These are phyloP conservation scores for Thunnus albacares DNA, from an alignment of 2,797 vertebrate species.

Conservation along the genomic window DNA sequence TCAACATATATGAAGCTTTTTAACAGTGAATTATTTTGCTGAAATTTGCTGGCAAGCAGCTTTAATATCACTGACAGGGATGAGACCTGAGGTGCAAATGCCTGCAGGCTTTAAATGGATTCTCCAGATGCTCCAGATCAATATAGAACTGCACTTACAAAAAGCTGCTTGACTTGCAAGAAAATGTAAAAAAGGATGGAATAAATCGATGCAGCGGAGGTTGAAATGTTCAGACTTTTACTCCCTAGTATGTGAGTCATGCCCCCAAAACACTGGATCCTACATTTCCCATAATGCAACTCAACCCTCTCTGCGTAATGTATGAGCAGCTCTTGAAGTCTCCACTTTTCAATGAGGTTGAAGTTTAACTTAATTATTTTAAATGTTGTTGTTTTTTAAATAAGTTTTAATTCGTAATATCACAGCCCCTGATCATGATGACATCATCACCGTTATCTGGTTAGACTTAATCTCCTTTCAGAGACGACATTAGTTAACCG, in stretches of 20 bases:
- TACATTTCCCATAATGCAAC: background rate
- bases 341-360: background rate
- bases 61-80: background rate
- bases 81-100: too few species aligned
- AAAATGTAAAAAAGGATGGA: background rate
- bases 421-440: background rate
- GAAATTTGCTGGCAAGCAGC: background rate
- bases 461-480: background rate
- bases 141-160: background rate
- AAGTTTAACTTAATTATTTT: background rate
- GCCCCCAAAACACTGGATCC: background rate
- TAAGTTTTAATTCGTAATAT: background rate
- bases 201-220: background rate
- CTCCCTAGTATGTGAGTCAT: background rate
- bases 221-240: background rate
- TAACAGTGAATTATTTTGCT: background rate
- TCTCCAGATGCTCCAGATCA: background rate
- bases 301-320: background rate
- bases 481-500: background rate
- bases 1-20: background rate
- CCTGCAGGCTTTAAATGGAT: background rate
- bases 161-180: background rate
- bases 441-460: too few species aligned
- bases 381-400: background rate
- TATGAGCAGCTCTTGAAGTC: background rate